phyloP scores from a whole-genome alignment of 2,888 invertebrate genomes.

The Yponomeuta cagnagella region DNA sequence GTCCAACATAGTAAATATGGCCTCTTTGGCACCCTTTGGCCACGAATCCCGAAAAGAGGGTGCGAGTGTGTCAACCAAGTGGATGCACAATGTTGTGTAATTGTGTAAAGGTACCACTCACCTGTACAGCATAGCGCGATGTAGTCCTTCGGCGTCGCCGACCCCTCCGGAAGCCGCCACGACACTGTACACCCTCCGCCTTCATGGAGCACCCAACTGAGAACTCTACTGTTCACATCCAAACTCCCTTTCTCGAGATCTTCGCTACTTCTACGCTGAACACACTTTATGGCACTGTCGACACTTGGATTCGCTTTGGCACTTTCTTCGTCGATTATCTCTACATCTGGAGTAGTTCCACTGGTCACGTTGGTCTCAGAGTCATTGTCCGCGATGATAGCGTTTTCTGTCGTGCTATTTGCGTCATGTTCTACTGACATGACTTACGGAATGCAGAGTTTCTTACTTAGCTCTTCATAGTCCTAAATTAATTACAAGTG shows the following conservation, averaged over 20 bases:
- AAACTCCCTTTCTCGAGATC: conserved; percentile 16
- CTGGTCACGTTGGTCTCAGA: conserved; percentile 32
- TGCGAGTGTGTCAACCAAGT: no score
- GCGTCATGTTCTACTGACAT: conserved; percentile 59
- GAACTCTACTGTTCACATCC: conserved; percentile 18
- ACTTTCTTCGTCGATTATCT: conserved; percentile 13
- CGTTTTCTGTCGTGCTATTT: neutral
- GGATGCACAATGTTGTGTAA: neutral
- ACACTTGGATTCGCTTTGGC: conserved; percentile 3
- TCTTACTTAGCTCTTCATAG: neutral
- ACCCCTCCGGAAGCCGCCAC: conserved; percentile 67
- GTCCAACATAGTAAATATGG: no score
- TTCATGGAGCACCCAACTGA: conserved; percentile 61
- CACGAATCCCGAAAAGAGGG: no score
- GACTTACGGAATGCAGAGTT: conserved; percentile 31
- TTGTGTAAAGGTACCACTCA: conserved; percentile 37
- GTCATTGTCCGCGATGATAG: conserved; percentile 21
- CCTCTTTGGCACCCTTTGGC: no score
- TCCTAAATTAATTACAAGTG: neutral
- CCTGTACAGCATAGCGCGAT: conserved; percentile 74
- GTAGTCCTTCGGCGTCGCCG: conserved; percentile 58
- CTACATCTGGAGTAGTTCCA: conserved; percentile 26
- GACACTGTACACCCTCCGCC: conserved; percentile 51
- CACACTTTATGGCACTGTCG: conserved; percentile 14
- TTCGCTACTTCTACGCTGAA: conserved; percentile 21